Evolutionary conservation across 2,888 invertebrate species (phyloP).

Genomic region (Aleiodes leptofemur): DNA sequence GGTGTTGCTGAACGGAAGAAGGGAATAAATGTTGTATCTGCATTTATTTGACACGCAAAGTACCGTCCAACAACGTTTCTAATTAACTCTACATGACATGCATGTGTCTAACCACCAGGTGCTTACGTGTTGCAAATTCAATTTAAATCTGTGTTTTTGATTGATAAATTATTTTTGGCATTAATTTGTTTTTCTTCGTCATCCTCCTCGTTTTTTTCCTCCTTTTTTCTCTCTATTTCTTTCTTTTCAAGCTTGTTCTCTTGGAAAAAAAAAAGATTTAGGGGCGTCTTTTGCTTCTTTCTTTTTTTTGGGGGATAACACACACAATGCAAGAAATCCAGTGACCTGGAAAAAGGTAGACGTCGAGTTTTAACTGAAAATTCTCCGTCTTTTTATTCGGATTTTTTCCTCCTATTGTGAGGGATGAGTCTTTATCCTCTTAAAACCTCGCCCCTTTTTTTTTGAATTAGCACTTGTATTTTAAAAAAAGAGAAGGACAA

Average conservation of each 20-base stretch:
- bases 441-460: slow-evolving; percentile 17
- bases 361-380: slow-evolving; percentile 29
- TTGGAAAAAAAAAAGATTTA: background rate
- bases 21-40: slow-evolving; percentile 20
- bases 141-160: slow-evolving; percentile 4
- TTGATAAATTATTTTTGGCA: background rate
- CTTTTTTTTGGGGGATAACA: background rate
- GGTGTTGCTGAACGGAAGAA: slow-evolving; percentile 11
- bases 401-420: slow-evolving; percentile 23
- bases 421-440: slow-evolving; percentile 5
- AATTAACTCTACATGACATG: slow-evolving; percentile 36
- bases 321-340: slow-evolving; percentile 8
- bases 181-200: background rate
- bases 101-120: slow-evolving; percentile 35
- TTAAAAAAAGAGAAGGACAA: background rate
- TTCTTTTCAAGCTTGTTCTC: no score
- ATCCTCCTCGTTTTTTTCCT: background rate
- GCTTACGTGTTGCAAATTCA: slow-evolving; percentile 13
- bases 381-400: slow-evolving; percentile 2
- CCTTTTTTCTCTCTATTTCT: background rate
- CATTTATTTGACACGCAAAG: slow-evolving; percentile 26
- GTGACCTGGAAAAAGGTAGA: slow-evolving; percentile 40
- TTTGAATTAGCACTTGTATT: slow-evolving; percentile 23
- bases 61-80: slow-evolving; percentile 4
- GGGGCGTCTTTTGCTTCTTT: background rate